Conservation (phyloP, 2,113 vertebrate genomes). For the Leiothrix lutea region DNA sequence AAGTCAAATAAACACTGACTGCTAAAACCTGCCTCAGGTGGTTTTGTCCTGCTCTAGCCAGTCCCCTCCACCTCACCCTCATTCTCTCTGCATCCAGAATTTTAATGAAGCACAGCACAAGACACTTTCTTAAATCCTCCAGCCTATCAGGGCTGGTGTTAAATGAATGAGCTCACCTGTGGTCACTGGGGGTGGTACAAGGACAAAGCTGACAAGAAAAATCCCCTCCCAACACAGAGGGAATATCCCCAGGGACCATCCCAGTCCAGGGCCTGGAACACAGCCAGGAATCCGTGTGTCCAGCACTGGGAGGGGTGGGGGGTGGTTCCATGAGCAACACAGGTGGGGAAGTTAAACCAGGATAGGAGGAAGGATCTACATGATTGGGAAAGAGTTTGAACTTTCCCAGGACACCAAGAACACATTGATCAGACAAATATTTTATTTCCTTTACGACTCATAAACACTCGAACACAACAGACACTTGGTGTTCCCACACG, state of each 20-base stretch:
- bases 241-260: background rate
- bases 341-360: background rate
- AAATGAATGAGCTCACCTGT: background rate
- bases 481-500: background rate
- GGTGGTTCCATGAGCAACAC: rapidly evolving
- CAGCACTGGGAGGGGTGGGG: background rate
- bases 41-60: background rate
- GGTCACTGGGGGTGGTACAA: background rate
- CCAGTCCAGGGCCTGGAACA: background rate
- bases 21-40: background rate
- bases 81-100: rapidly evolving
- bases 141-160: rapidly evolving
- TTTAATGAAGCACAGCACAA: background rate
- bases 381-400: background rate
- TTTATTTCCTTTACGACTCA: constrained; percentile 38
- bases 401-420: background rate
- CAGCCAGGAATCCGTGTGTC: background rate
- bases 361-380: background rate
- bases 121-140: no score
- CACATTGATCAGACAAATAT: background rate
- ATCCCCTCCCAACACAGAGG: no score
- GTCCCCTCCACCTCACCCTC: rapidly evolving
- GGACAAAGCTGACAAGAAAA: background rate
- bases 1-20: constrained; percentile 72
- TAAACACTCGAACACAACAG: background rate